Evolutionary conservation across 2,113 vertebrate species (phyloP), one percentile per base, ranked within the genome.

Genomic region (Anser brachyrhynchus): DNA sequence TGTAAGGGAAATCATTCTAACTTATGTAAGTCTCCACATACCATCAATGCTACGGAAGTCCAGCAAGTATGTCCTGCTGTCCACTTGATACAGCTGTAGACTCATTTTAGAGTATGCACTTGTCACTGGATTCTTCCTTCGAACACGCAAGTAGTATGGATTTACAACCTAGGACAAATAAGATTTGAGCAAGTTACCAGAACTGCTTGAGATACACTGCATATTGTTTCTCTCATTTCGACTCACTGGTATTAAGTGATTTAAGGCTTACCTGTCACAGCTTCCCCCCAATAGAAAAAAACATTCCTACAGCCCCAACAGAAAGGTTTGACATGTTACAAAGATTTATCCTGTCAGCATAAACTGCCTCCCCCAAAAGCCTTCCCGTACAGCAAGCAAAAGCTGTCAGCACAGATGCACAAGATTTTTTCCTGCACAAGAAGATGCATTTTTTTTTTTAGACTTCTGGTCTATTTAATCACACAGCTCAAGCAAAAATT

Each of bases 1-100:
- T 37, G 37, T 37, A 37, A 37, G 37, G 37, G 37, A 37, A 37
- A 37, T 37, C 37, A 37, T 37, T 37, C 37, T 93, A 72, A 65
- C 18, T 62, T 70, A 59, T 8, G 3, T n/a, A 91, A 61, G 6
- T 37, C 25, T 87, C 78, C 31, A 97, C 98, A 89, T 98, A 99
- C 99, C 99, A 69, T 99, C 99, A 96, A 99, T 99, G 97, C 99
- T 99, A 96, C 99, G 99, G 84, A 99, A 99, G 96, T 99, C 99
- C 72, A 99, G 95, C 92, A 99, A 98, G 92, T 99, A 99, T 33
- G 99, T 99, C 96, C 99, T 98, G 95, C 99, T 99, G 97, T 99
- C 99, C 97, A 99, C 99, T 94, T 99, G 99, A 97, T 99, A 99
- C 75, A 99, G 96, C 96, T 99, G 99, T 49, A 99, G 98, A 95